phyloP scores from a whole-genome alignment of 2,113 vertebrate genomes.

The Rhombomys opimus region DNA sequence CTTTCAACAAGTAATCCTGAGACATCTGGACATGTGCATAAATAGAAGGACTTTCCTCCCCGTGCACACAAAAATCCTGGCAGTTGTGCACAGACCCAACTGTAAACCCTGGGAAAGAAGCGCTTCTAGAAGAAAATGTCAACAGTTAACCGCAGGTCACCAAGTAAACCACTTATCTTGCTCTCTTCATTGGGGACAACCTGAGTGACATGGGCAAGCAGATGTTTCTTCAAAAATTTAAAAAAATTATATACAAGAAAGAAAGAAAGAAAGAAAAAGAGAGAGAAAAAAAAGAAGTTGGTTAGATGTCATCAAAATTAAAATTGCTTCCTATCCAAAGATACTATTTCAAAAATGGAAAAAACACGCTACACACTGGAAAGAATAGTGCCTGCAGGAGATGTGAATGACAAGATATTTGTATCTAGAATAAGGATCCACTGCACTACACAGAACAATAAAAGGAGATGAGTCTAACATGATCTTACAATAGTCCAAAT shows the following conservation, averaged over 20 bases:
- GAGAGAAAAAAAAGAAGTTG: not conserved
- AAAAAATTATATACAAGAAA: not conserved
- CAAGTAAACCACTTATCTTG: not conserved
- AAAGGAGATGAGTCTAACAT: not conserved
- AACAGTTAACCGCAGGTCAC: not conserved
- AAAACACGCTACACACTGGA: not conserved
- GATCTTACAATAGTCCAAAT: not conserved
- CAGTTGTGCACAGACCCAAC: not conserved
- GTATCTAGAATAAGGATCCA: not conserved
- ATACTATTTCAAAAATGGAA: not conserved
- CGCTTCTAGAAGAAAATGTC: not conserved
- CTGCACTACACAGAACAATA: not conserved
- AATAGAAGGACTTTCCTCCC: not conserved
- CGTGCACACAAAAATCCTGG: not conserved
- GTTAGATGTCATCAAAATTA: not conserved
- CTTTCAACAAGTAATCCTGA: conserved; percentile 33
- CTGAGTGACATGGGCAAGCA: not conserved
- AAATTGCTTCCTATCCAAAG: not conserved
- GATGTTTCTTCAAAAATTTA: not conserved
- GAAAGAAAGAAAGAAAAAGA: not conserved
- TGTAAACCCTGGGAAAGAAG: not conserved
- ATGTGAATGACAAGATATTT: not conserved
- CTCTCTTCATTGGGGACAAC: not conserved
- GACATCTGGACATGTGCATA: not conserved
- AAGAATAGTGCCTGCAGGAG: not conserved